Evolutionary conservation across 2,797 vertebrate species (phyloP).

Genomic region (Onychomys leucogaster): DNA sequence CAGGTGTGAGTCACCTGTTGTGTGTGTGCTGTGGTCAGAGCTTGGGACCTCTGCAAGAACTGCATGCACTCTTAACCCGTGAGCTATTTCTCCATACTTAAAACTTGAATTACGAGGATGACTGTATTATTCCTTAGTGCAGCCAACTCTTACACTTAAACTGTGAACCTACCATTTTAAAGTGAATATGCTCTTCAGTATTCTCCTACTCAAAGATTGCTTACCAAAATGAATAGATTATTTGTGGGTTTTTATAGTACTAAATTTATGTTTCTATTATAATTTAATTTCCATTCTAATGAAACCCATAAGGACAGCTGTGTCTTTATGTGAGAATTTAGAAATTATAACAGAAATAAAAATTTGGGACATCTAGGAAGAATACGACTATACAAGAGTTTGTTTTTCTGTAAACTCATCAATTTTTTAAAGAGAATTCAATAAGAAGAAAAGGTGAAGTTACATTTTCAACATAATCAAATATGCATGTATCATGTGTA

Average conservation of each 20-base stretch:
- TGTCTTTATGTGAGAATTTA: constrained; percentile 13
- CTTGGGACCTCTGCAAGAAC: neutral
- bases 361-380: neutral
- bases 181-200: neutral
- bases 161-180: constrained; percentile 37
- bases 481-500: neutral
- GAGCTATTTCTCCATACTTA: neutral
- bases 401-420: neutral
- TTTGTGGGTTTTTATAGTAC: neutral
- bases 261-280: constrained; percentile 18
- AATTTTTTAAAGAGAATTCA: neutral
- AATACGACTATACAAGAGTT: neutral
- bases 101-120: constrained; percentile 5
- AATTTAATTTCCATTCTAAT: constrained; percentile 30
- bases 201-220: neutral
- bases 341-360: neutral
- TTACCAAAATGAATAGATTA: neutral
- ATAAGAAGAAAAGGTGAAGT: neutral
- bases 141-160: neutral
- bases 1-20: neutral
- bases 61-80: neutral
- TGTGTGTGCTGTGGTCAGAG: too few relatives aligned
- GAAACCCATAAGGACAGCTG: neutral
- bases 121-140: neutral
- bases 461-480: constrained; percentile 49